Conservation (phyloP, 2,113 vertebrate genomes). For the Brachionichthys hirsutus region DNA sequence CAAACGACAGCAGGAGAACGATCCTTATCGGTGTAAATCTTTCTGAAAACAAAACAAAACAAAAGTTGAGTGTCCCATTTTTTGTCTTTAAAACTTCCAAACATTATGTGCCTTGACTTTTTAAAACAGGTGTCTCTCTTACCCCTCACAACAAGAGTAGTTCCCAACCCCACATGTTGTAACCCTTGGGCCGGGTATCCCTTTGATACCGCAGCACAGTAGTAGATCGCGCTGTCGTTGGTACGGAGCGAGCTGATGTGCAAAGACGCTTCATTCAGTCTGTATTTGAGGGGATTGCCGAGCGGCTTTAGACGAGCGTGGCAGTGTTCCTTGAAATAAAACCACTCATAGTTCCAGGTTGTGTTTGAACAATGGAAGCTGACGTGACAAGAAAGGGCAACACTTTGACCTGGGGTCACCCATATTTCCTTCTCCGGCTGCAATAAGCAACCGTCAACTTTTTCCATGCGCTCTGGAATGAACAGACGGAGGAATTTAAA, state of each 20-base stretch:
- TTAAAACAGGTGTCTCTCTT: conserved; percentile 18
- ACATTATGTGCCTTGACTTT: background rate
- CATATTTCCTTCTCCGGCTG: conserved; percentile 9
- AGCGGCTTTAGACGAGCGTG: background rate
- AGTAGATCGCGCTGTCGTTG: conserved; percentile 70
- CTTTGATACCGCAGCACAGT: conserved; percentile 43
- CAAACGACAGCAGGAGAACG: conserved; percentile 47
- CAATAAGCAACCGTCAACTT: conserved; percentile 4
- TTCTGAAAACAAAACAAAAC: conserved; percentile 35
- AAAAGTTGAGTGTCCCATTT: background rate
- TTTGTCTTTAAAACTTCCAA: background rate
- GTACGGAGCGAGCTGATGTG: conserved; percentile 27
- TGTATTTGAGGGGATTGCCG: conserved; percentile 12
- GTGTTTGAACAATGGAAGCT: rapidly evolving
- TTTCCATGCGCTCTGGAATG: conserved; percentile 19
- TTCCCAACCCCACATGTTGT: conserved; percentile 50
- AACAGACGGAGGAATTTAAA: background rate
- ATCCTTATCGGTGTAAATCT: background rate
- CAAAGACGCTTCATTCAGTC: background rate
- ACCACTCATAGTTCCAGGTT: conserved; percentile 21
- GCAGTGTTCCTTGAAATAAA: conserved; percentile 26
- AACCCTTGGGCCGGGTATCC: rapidly evolving
- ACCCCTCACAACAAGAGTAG: conserved; percentile 62
- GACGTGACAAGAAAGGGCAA: conserved; percentile 34
- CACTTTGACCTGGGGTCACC: conserved; percentile 7